phyloP scores from a whole-genome alignment of 2,888 invertebrate genomes.

The Scaptomyza flava region DNA sequence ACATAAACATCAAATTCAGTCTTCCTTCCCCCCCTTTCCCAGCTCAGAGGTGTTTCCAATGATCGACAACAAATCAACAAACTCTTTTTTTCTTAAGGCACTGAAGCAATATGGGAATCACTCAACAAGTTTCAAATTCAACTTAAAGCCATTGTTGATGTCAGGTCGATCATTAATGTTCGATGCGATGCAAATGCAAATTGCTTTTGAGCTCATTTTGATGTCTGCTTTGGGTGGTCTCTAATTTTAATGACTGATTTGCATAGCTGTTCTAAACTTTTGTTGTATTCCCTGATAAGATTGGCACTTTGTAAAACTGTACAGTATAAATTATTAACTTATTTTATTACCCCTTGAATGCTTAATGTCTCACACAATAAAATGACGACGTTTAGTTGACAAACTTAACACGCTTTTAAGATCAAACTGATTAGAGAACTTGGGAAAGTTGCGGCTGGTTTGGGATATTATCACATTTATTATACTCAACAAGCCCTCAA shows the following conservation, averaged over 20 bases:
- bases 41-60: constrained; percentile 68
- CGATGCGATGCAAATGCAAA: constrained; percentile 67
- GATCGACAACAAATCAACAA: constrained; percentile 75
- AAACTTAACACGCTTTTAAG: constrained; percentile 50
- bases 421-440: constrained; percentile 41
- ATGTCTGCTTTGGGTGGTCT: constrained; percentile 58
- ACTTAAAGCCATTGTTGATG: constrained; percentile 17
- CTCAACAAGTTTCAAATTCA: constrained; percentile 33
- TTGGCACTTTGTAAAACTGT: constrained; percentile 30
- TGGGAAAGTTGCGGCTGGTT: neutral
- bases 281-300: constrained; percentile 44
- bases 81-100: too few species aligned
- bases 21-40: neutral
- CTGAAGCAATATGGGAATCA: constrained; percentile 34
- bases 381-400: constrained; percentile 68
- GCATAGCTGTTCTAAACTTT: constrained; percentile 63
- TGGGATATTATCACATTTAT: neutral
- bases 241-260: constrained; percentile 49
- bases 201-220: constrained; percentile 53
- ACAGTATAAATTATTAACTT: constrained; percentile 15
- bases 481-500: neutral
- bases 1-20: constrained; percentile 48
- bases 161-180: constrained; percentile 43
- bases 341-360: constrained; percentile 35
- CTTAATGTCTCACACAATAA: constrained; percentile 58